These are phyloP conservation scores for Nineta flava DNA, from an alignment of 2,888 invertebrate genomes.

Conservation along the genomic window DNA sequence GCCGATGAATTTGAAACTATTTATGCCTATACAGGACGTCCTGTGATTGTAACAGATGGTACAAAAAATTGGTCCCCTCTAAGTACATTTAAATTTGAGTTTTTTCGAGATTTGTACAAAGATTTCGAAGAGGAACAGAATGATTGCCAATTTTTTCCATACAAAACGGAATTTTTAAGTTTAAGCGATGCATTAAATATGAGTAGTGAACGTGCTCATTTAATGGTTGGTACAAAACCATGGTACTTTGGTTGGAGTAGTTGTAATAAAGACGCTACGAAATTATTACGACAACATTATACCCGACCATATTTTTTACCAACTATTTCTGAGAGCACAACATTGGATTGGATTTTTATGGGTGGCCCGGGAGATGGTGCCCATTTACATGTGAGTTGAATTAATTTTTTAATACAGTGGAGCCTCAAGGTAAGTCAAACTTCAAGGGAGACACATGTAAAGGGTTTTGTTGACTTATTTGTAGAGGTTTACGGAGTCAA, in stretches of 20 bases:
- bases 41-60: constrained; percentile 76
- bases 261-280: constrained; percentile 71
- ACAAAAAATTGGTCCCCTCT: constrained; percentile 67
- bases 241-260: constrained; percentile 81
- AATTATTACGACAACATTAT: constrained; percentile 61
- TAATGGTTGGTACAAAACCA: constrained; percentile 23
- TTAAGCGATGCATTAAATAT: constrained; percentile 72
- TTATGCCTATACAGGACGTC: constrained; percentile 62
- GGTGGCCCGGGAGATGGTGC: constrained; percentile 90
- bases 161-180: constrained; percentile 68
- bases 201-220: constrained; percentile 38
- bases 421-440: neutral
- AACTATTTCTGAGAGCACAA: constrained; percentile 67
- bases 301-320: constrained; percentile 81
- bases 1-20: constrained; percentile 51
- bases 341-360: constrained; percentile 94
- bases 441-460: neutral
- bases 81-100: constrained; percentile 45
- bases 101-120: constrained; percentile 64
- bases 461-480: too few relatives aligned
- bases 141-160: constrained; percentile 88
- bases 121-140: constrained; percentile 26
- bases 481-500: too few relatives aligned
- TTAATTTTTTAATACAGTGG: neutral
- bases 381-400: constrained; percentile 72